These are phyloP conservation scores for Catharus minimus DNA, from an alignment of 2,113 vertebrate species.

Conservation along the genomic window DNA sequence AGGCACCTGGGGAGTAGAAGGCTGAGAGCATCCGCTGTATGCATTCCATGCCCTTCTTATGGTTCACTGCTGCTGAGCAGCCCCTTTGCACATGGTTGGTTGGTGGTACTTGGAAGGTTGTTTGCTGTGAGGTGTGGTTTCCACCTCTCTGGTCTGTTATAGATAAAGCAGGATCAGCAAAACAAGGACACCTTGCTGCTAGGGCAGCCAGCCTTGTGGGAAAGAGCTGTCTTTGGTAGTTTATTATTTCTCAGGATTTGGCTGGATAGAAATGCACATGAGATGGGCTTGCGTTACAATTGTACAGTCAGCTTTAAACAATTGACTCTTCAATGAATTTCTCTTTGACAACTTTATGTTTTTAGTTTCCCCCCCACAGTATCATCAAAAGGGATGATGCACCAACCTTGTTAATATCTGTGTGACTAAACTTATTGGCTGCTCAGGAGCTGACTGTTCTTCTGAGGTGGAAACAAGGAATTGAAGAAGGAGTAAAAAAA, in stretches of 20 bases:
- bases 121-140: not conserved
- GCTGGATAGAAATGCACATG: not conserved
- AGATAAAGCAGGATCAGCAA: not conserved
- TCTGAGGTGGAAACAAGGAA: not conserved
- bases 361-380: not conserved
- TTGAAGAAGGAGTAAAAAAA: not conserved
- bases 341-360: not conserved
- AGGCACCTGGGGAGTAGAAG: not conserved
- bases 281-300: not conserved
- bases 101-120: not conserved
- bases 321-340: not conserved
- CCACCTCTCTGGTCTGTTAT: not conserved
- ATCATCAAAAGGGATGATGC: not conserved
- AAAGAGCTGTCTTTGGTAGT: rapidly evolving
- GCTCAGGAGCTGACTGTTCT: not conserved
- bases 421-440: not conserved
- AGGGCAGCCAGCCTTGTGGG: not conserved
- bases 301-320: not conserved
- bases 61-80: not conserved
- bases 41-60: not conserved
- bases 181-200: not conserved
- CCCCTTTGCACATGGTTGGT: too few relatives aligned
- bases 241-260: not conserved
- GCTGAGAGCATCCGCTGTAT: not conserved
- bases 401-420: not conserved